A percentile compares a stretch with the other conserved stretches of the same genome.
Evolutionary conservation across 2,888 invertebrate genomes (phyloP).

Genomic region (Ichneumoninae sp.): DNA sequence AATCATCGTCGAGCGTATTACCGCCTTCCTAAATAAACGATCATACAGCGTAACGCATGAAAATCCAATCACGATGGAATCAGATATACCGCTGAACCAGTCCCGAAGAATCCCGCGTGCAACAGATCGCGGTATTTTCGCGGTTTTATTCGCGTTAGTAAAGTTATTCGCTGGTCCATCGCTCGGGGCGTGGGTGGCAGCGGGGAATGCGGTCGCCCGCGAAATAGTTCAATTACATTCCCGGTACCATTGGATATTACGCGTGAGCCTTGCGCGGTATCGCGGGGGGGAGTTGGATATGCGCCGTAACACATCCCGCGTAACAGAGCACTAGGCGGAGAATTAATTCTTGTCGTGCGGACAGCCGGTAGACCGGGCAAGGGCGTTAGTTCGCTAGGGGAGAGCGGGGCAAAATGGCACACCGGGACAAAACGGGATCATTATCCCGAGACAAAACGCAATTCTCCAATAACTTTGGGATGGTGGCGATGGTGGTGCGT

Average conservation of each 20-base stretch:
- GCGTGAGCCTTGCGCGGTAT: background rate
- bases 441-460: too few relatives aligned
- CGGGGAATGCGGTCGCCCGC: constrained; percentile 27
- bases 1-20: background rate
- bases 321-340: constrained; percentile 17
- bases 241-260: constrained; percentile 35
- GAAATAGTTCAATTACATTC: constrained; percentile 48
- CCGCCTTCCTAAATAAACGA: background rate
- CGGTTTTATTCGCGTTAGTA: constrained; percentile 35
- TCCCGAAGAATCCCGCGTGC: background rate
- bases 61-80: constrained; percentile 7
- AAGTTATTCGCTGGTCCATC: constrained; percentile 41
- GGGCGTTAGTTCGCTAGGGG: background rate
- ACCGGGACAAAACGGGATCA: too few relatives aligned
- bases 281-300: background rate
- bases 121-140: background rate
- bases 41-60: background rate
- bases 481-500: too few relatives aligned
- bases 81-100: background rate
- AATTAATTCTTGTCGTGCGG: constrained; percentile 43
- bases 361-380: constrained; percentile 3
- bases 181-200: constrained; percentile 24
- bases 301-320: constrained; percentile 1
- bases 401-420: too few relatives aligned
- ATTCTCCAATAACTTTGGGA: too few relatives aligned